Conservation (phyloP, 2,113 vertebrate genomes). For the Bubo scandiacus region DNA sequence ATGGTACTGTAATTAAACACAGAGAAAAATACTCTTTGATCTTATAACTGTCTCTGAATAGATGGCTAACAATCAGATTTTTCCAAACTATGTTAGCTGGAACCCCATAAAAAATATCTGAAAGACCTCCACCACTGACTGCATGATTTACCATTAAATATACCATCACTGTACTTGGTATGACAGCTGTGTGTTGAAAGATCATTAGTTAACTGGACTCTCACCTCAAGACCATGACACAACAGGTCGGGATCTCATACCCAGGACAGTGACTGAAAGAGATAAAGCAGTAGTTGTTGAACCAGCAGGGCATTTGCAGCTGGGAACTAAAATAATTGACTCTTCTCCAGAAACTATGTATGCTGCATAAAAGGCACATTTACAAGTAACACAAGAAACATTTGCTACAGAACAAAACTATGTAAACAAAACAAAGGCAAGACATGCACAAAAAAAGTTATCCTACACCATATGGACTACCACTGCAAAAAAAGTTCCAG, state of each 20-base stretch:
- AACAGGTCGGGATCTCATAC: not conserved
- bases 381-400: not conserved
- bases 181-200: not conserved
- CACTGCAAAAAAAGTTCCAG: not conserved
- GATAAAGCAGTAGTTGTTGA: not conserved
- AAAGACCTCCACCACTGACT: not conserved
- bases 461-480: not conserved
- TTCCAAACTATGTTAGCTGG: not conserved
- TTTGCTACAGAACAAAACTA: slow-evolving; percentile 25
- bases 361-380: not conserved
- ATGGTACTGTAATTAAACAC: not conserved
- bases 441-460: not conserved
- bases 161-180: not conserved
- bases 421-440: slow-evolving; percentile 41
- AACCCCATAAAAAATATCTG: not conserved
- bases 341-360: not conserved
- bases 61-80: not conserved
- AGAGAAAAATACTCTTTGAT: not conserved
- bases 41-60: not conserved
- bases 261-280: not conserved
- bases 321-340: not conserved
- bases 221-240: not conserved
- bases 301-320: not conserved
- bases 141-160: not conserved
- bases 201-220: not conserved